A percentile compares a stretch with the other conserved stretches of the same genome.
These are phyloP conservation scores for Axea sp. DNA, from an alignment of 2,888 invertebrate species.

Conservation along the genomic window DNA sequence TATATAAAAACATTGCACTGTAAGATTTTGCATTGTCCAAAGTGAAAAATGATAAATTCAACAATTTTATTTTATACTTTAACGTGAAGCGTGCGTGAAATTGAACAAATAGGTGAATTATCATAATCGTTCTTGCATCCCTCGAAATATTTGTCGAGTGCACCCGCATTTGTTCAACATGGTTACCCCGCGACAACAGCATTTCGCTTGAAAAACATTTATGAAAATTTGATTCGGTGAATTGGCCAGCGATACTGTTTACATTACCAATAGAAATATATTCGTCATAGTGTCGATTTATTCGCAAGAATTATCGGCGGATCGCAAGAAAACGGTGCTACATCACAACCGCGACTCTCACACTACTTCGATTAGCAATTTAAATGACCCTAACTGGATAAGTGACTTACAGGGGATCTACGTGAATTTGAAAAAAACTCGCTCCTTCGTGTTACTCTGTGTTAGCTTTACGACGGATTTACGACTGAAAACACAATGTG, in stretches of 20 bases:
- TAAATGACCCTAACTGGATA: slow-evolving; percentile 47
- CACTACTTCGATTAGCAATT: slow-evolving; percentile 54
- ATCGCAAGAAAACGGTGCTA: no score
- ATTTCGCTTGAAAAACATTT: slow-evolving; percentile 37
- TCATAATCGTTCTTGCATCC: no score
- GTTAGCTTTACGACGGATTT: slow-evolving; percentile 3
- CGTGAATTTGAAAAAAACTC: slow-evolving; percentile 41
- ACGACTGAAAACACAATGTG: slow-evolving; percentile 1
- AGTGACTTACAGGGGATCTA: slow-evolving; percentile 31
- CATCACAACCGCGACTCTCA: slow-evolving; percentile 32
- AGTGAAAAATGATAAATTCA: no score
- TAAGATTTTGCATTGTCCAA: no score
- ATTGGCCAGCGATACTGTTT: slow-evolving; percentile 23
- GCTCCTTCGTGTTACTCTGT: slow-evolving; percentile 35
- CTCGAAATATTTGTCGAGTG: not conserved
- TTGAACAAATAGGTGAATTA: no score
- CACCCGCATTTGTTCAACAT: slow-evolving; percentile 5
- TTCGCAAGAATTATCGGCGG: slow-evolving; percentile 50
- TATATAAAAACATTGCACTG: no score
- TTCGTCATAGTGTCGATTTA: slow-evolving; percentile 57
- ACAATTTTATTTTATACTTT: no score
- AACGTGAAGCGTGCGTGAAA: no score
- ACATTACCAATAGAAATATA: slow-evolving; percentile 43
- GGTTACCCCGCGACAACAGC: slow-evolving; percentile 9
- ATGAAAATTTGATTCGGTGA: slow-evolving; percentile 42